phyloP scores from a whole-genome alignment of 2,113 vertebrate genomes.

The Istiophorus platypterus region DNA sequence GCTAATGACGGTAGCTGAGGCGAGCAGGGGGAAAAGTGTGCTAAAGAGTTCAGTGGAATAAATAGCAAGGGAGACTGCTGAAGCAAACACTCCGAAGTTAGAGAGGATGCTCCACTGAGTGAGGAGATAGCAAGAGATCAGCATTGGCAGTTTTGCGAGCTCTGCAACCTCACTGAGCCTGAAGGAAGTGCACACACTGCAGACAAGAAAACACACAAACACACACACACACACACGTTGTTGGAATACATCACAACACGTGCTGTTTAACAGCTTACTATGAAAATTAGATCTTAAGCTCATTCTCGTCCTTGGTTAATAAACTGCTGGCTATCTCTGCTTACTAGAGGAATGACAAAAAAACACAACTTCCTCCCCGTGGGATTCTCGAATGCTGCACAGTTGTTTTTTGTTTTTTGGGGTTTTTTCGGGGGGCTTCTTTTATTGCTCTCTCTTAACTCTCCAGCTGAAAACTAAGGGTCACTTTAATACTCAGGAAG shows the following conservation, averaged over 20 bases:
- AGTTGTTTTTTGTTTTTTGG: neutral
- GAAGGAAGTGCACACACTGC: conserved; percentile 54
- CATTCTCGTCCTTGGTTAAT: conserved; percentile 46
- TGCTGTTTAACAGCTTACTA: conserved; percentile 20
- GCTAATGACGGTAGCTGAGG: conserved; percentile 36
- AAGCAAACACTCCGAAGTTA: conserved; percentile 59
- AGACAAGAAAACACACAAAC: conserved; percentile 31
- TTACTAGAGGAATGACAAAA: conserved; percentile 6
- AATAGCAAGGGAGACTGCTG: conserved; percentile 46
- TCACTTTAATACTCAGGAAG: conserved; percentile 54
- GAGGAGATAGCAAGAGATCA: conserved; percentile 47
- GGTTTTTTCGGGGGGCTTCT: conserved; percentile 13
- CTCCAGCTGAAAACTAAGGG: conserved; percentile 28
- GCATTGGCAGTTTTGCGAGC: conserved; percentile 37
- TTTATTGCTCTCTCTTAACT: conserved; percentile 10
- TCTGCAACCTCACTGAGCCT: conserved; percentile 30
- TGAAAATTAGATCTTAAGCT: conserved; percentile 23
- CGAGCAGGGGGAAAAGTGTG: conserved; percentile 25
- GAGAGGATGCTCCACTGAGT: conserved; percentile 20
- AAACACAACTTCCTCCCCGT: neutral
- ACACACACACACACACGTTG: conserved; percentile 6
- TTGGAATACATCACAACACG: neutral
- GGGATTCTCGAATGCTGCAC: conserved; percentile 3
- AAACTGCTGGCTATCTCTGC: conserved; percentile 14
- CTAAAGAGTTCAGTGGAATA: conserved; percentile 47